Evolutionary conservation across 2,113 vertebrate genomes (phyloP).

Genomic region (Pipra filicauda): DNA sequence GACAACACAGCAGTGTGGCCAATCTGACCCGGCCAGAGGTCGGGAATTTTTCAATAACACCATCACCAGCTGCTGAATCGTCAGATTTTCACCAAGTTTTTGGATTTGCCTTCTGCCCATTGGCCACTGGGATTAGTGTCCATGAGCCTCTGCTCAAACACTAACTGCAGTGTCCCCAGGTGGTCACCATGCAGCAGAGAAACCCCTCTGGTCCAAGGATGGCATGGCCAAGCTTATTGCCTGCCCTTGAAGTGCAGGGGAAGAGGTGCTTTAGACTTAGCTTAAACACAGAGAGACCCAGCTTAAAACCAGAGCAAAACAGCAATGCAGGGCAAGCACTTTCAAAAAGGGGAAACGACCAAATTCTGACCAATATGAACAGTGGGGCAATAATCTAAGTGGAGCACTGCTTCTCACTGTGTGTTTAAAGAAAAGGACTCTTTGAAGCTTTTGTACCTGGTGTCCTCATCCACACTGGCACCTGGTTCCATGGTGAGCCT

Average conservation of each 20-base stretch:
- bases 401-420: rapidly evolving
- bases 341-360: not conserved
- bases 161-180: not conserved
- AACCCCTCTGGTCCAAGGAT: not conserved
- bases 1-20: not conserved
- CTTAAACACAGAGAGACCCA: not conserved
- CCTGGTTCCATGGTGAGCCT: not conserved
- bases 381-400: rapidly evolving
- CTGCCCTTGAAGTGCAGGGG: not conserved
- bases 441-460: rapidly evolving
- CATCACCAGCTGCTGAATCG: not conserved
- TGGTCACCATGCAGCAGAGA: not conserved
- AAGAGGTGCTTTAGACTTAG: not conserved
- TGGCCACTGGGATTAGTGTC: not conserved
- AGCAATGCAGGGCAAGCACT: not conserved
- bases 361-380: not conserved
- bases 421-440: not conserved
- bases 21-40: rapidly evolving
- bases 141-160: not conserved
- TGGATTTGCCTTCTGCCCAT: not conserved
- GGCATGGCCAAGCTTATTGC: rapidly evolving
- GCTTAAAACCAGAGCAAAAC: not conserved
- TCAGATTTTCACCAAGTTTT: not conserved
- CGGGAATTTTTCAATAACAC: not conserved
- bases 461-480: not conserved